A percentile compares a stretch with the other conserved stretches of the same genome.
These are phyloP conservation scores for Columba janthina DNA, from an alignment of 2,113 vertebrate genomes.

Conservation along the genomic window DNA sequence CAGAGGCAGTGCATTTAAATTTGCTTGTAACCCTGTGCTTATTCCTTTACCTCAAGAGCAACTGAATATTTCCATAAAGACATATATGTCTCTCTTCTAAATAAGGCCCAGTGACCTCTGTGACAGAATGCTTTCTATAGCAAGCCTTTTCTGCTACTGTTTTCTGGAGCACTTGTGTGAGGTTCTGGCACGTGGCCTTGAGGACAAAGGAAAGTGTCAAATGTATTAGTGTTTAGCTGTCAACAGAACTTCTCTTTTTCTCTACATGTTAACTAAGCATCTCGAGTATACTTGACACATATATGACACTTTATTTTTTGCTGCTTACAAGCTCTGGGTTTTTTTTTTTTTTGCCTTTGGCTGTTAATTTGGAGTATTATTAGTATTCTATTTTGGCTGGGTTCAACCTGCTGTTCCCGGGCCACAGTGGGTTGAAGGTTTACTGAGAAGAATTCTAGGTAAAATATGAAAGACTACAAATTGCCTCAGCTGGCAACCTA, in stretches of 20 bases:
- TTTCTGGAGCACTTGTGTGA: neutral
- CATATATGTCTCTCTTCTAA: neutral
- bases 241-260: neutral
- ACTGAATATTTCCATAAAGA: neutral
- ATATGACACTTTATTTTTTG: neutral
- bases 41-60: neutral
- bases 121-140: neutral
- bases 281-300: rapidly evolving
- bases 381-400: neutral
- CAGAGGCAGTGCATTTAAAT: neutral
- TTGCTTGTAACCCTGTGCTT: neutral
- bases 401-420: neutral
- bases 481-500: neutral
- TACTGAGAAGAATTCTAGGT: neutral
- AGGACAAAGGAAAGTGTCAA: neutral
- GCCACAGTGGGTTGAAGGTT: neutral
- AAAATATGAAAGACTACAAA: neutral
- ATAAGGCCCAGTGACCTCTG: neutral
- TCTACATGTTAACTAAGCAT: neutral
- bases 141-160: neutral
- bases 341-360: neutral
- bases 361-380: neutral
- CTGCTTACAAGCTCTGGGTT: neutral
- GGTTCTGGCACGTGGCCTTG: neutral
- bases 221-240: neutral